Conservation (phyloP, 2,113 vertebrate genomes). For the Potamarius usumacintae region DNA sequence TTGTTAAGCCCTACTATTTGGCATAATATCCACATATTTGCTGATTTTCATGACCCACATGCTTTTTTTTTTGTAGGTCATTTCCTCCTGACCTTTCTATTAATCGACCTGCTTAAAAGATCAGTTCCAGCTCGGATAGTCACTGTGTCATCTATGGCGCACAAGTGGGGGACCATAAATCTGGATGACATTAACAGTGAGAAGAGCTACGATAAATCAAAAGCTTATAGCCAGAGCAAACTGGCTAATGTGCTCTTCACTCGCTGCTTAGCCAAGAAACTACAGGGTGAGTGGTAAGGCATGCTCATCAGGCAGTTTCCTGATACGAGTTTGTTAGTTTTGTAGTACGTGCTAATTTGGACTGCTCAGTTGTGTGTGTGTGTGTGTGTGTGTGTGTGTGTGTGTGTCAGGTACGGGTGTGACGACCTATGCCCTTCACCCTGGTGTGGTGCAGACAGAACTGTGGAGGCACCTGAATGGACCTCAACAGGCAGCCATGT, state of each 20-base stretch:
- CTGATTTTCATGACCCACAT: not conserved
- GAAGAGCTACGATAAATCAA: slow-evolving; percentile 68
- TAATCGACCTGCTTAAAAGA: slow-evolving; percentile 74
- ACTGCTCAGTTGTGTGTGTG: not conserved
- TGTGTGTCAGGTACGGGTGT: slow-evolving; percentile 67
- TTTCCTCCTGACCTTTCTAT: slow-evolving; percentile 73
- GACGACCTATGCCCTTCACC: slow-evolving; percentile 72
- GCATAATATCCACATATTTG: not conserved
- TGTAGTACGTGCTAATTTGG: not conserved
- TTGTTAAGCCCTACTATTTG: not conserved
- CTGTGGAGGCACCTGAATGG: slow-evolving; percentile 69
- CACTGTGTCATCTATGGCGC: slow-evolving; percentile 74
- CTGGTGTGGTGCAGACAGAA: slow-evolving; percentile 75
- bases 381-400: not conserved
- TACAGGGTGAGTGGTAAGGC: slow-evolving; percentile 65
- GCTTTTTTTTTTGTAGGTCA: slow-evolving; percentile 66
- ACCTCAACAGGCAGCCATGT: slow-evolving; percentile 59
- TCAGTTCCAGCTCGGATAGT: slow-evolving; percentile 73
- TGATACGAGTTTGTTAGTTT: not conserved
- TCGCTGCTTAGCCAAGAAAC: slow-evolving; percentile 67
- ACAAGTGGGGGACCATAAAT: slow-evolving; percentile 71
- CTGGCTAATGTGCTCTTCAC: slow-evolving; percentile 78
- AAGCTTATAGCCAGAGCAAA: slow-evolving; percentile 78
- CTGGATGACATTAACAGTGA: slow-evolving; percentile 80
- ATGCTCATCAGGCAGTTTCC: not conserved